phyloP scores from a whole-genome alignment of 1,140 invertebrate genomes.

The Drosophila carrolli region DNA sequence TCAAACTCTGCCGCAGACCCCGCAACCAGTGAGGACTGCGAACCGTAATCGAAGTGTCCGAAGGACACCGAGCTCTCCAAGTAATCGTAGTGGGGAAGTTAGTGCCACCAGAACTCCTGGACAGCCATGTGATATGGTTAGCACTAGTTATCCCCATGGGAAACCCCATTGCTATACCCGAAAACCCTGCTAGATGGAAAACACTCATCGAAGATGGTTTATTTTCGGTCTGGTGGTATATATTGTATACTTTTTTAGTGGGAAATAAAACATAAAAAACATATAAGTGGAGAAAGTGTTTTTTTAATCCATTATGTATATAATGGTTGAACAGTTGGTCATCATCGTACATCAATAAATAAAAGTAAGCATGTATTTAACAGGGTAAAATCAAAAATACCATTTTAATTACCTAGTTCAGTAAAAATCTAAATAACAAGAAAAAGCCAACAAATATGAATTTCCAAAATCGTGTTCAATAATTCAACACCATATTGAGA shows the following conservation, averaged over 20 bases:
- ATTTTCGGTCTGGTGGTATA: neutral
- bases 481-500: conserved; percentile 41
- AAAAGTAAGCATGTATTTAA: too few species aligned
- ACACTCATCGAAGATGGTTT: neutral
- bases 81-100: neutral
- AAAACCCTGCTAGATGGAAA: conserved; percentile 10
- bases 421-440: neutral
- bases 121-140: conserved; percentile 7
- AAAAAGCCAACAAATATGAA: neutral
- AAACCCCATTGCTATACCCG: conserved; percentile 1
- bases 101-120: neutral
- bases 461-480: conserved; percentile 26
- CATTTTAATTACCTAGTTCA: neutral
- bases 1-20: neutral
- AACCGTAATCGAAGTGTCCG: neutral
- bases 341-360: too few species aligned
- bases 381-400: too few species aligned
- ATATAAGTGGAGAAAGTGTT: neutral
- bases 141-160: conserved; percentile 18
- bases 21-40: neutral
- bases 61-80: neutral
- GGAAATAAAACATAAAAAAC: too few species aligned
- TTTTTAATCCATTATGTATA: neutral
- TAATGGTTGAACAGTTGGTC: too few species aligned
- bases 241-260: conserved; percentile 1